phyloP scores from a whole-genome alignment of 2,113 vertebrate species.

The Felis chaus region DNA sequence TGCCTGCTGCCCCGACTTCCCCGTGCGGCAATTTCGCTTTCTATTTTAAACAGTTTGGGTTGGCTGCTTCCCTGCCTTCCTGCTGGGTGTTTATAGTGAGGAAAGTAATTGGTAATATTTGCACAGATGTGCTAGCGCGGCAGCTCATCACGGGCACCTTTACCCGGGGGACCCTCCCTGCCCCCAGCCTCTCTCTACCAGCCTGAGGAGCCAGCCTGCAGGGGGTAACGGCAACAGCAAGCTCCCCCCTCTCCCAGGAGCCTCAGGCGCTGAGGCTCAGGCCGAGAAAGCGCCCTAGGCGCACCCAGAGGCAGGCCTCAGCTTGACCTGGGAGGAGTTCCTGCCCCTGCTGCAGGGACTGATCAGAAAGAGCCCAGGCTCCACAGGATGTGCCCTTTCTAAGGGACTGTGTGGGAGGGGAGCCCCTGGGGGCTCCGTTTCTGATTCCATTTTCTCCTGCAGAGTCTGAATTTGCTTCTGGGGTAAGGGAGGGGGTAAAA shows the following conservation, averaged over 20 bases:
- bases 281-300: constrained; percentile 17
- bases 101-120: constrained; percentile 82
- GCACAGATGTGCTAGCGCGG: constrained; percentile 77
- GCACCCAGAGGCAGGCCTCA: not conserved
- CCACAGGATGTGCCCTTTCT: not conserved
- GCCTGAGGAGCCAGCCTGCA: constrained; percentile 1
- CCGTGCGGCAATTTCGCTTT: constrained; percentile 69
- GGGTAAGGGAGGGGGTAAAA: not conserved
- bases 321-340: not conserved
- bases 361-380: not conserved
- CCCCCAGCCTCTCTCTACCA: constrained; percentile 25
- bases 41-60: constrained; percentile 80
- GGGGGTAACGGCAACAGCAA: not conserved
- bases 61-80: constrained; percentile 73
- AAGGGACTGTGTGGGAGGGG: not conserved
- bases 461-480: not conserved
- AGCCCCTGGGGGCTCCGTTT: not conserved
- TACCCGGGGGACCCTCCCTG: constrained; percentile 62
- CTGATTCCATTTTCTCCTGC: not conserved
- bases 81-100: constrained; percentile 78
- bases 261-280: not conserved
- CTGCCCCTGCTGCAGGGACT: not conserved
- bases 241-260: not conserved
- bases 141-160: constrained; percentile 65
- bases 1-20: constrained; percentile 19